Conservation (phyloP, 2,797 vertebrate genomes). For the Onychomys torridus region DNA sequence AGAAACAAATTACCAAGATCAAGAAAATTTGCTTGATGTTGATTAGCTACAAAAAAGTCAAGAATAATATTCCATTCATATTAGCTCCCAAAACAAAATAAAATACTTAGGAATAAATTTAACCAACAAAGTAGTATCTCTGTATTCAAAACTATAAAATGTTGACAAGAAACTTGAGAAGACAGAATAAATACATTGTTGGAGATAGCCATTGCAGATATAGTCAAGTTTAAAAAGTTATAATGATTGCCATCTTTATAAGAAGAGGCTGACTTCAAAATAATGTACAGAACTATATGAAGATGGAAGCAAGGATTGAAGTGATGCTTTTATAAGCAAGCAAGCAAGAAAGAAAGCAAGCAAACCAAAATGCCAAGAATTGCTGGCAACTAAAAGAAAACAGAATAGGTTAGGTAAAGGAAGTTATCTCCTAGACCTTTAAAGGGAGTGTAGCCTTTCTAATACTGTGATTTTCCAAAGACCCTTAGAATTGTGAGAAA, state of each 20-base stretch:
- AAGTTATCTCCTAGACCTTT: neutral
- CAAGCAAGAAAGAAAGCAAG: conserved; percentile 16
- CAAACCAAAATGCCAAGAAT: neutral
- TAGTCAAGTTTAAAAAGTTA: conserved; percentile 23
- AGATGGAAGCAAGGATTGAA: neutral
- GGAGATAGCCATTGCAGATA: conserved; percentile 22
- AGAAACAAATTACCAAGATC: neutral
- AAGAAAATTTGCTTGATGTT: neutral
- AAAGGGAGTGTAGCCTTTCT: neutral
- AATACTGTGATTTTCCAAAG: neutral
- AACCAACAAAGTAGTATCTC: neutral
- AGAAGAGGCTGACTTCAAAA: conserved; percentile 55
- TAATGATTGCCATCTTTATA: neutral
- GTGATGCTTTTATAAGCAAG: neutral
- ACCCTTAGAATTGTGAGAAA: neutral
- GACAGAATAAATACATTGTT: neutral
- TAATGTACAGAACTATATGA: neutral
- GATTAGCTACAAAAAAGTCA: neutral
- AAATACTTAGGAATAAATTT: conserved; percentile 5
- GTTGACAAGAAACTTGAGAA: neutral
- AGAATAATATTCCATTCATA: neutral
- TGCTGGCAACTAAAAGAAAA: neutral
- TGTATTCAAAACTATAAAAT: neutral
- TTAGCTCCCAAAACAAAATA: neutral
- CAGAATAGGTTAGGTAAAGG: neutral